Conservation (phyloP, 2,888 invertebrate species). For the Ceramica pisi region DNA sequence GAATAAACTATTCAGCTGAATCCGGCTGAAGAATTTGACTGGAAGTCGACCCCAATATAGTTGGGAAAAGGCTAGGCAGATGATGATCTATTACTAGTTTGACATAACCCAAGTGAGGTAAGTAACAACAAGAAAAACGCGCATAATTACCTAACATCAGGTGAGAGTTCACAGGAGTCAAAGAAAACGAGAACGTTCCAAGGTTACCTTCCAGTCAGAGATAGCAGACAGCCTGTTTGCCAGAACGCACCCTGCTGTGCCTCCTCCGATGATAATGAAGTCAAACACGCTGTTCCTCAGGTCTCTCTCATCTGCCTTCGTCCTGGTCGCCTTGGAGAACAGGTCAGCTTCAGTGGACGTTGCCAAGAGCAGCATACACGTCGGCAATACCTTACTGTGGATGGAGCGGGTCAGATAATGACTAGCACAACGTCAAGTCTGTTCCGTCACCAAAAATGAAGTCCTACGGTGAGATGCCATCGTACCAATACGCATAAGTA, state of each 20-base stretch:
- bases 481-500: background rate
- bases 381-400: slow-evolving; percentile 46
- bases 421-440: background rate
- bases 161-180: background rate
- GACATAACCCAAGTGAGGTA: background rate
- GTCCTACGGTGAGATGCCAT: background rate
- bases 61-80: no score
- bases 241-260: slow-evolving; percentile 86
- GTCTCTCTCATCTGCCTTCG: slow-evolving; percentile 81
- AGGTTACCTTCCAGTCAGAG: slow-evolving; percentile 85
- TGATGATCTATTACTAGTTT: no score
- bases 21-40: no score
- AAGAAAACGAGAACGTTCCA: background rate
- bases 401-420: background rate
- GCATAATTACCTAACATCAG: background rate
- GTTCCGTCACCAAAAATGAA: background rate
- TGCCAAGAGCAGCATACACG: slow-evolving; percentile 61
- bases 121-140: background rate
- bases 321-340: slow-evolving; percentile 84
- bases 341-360: slow-evolving; percentile 74
- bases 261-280: slow-evolving; percentile 88
- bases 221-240: slow-evolving; percentile 86
- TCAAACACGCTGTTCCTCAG: slow-evolving; percentile 86
- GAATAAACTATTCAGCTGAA: no score
- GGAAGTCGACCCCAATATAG: no score